Base-by-base conservation (phyloP, 1,140 invertebrate species). In the Drosophila virilis region DNA sequence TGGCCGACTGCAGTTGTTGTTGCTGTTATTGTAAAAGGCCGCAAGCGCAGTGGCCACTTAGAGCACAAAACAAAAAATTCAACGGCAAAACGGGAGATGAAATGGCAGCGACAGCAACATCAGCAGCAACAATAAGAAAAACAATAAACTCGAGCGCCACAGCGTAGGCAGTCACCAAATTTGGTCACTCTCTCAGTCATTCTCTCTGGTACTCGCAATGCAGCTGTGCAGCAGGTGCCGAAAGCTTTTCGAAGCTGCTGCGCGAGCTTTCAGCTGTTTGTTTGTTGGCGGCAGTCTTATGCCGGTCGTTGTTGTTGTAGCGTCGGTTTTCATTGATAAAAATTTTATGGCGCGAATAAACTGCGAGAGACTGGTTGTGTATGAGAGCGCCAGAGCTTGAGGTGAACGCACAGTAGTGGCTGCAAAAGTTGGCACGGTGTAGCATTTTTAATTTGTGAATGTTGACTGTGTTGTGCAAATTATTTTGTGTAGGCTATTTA, bases 291-390 rank as follows among this genome's bases (percentile, higher is more conserved):
- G 79, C 62, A 66, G 22, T 64, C 50, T 77, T 70, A 40, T 80
- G 84, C 84, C 84, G 84, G 84, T 77, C 74, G 65, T 89, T 89
- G 77, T 83, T 86, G 79, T 40, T 78, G 10, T 77, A 61, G 61
- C 17, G 52, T 42, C 43, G 58, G 60, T 77, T 74, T 88, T 89
- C 84, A 88, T 88, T 88, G 80, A 88, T 88, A 77, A 88, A 88
- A 88, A 89, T 77, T 55, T 60, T 51, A 33, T 59, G 60, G 64
- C 48, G 50, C 35, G 42, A 60, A 48, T 35, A 62, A 60, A 55
- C 12, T 15, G 61, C 48, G 35, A 32, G 22, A 42, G 51, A 66
- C 55, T 10, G 35, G 13, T 33, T n/a, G 13, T 40, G 15, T 28
- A 4, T 32, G 15, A 37, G 40, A 72, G 28, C 61, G 58, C 13